Evolutionary conservation across 1,140 invertebrate species (phyloP), one percentile per base, ranked within the genome.

Genomic region (Artemia franciscana): DNA sequence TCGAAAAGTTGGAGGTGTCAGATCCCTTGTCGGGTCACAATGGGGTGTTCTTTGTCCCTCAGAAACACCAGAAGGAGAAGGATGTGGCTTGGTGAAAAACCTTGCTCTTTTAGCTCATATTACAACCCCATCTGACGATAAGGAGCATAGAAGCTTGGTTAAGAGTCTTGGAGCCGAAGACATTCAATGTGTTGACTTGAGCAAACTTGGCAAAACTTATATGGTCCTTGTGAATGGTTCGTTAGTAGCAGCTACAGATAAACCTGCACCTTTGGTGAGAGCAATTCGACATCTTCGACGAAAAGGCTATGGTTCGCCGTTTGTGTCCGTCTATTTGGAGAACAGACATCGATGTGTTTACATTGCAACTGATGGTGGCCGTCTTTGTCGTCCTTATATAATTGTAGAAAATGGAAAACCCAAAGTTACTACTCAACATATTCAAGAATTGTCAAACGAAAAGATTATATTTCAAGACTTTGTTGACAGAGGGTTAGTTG

Each of bases 81-180:
- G 88, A 59, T 99, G 96, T 75, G 96, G 96, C 67, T 76, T 99
- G 26, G 93, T 99, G 0, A 99, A 99, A 75, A 99, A 99, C 77
- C 76, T 99, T 18, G 94, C 96, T 2, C 75, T 99, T 5, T 94
- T 99, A 88, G 92, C 93, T 0, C 93, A 99, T 70, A 93, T 99
- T 18, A 99, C 95, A 0, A 95, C 91, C 0, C 84, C 94, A 73
- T 68, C 73, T 5, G 80, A 83, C 27, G 88, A 93, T 73, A 78
- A 79, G 57, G 86, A 87, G 0, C 83, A 98, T 5, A 76, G 85
- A 59, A 73, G 82, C 65, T 73, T 97, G 15, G 82, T 86, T 1
- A 86, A 83, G 66, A 91, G 94, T 74, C 79, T 89, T 3, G 91
- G 91, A 1, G 88, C 97, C 0, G 84, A 95, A 74, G 85, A 93